Conservation (phyloP, 2,797 vertebrate genomes). For the Gymnothorax reevesii region DNA sequence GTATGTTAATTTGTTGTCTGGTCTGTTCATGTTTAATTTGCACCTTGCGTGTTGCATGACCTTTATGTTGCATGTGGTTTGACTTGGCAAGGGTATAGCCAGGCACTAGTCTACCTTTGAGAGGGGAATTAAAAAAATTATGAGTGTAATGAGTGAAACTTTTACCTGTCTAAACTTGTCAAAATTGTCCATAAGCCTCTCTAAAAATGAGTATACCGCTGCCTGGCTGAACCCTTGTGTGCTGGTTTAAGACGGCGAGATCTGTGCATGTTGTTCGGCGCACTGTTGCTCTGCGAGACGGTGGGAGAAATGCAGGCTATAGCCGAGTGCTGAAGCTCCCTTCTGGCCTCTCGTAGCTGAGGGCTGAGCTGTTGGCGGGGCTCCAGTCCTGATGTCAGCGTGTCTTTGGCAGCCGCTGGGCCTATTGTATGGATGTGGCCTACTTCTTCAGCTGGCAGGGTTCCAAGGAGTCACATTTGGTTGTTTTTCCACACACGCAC, state of each 20-base stretch:
- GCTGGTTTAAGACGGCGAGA: neutral
- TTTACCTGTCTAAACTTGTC: no score
- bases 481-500: slow-evolving; percentile 42
- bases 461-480: slow-evolving; percentile 53
- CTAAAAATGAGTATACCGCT: no score
- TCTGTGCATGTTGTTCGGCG: neutral
- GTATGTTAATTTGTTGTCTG: neutral
- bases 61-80: neutral
- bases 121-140: no score
- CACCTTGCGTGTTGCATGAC: neutral
- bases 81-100: no score
- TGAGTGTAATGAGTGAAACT: no score
- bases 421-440: slow-evolving; percentile 68
- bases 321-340: neutral
- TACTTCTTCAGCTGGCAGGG: slow-evolving; percentile 58
- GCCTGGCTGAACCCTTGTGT: neutral
- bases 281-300: neutral
- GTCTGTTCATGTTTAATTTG: neutral
- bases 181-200: no score
- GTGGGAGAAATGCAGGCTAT: neutral
- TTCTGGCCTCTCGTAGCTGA: slow-evolving; percentile 33
- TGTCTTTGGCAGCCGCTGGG: slow-evolving; percentile 58
- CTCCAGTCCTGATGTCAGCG: slow-evolving; percentile 67
- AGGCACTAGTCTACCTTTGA: no score
- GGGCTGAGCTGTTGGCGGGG: slow-evolving; percentile 53